A percentile compares a stretch with the other conserved stretches of the same genome.
phyloP scores from a whole-genome alignment of 2,113 vertebrate genomes.

The Mungos mungo region DNA sequence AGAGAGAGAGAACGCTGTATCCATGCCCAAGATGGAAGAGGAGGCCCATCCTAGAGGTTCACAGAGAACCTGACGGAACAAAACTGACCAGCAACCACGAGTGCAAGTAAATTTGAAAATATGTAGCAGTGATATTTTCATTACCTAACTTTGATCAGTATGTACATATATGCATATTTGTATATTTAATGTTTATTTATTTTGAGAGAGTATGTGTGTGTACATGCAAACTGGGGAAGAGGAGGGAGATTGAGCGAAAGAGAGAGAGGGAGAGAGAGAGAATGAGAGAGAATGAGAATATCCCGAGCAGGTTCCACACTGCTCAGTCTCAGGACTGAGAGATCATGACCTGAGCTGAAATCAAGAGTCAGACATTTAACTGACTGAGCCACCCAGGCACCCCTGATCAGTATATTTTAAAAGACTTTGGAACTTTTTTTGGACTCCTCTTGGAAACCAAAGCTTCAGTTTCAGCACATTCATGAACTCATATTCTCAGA shows the following conservation, averaged over 20 bases:
- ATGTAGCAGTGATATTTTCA: background rate
- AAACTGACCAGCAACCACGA: background rate
- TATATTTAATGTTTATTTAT: background rate
- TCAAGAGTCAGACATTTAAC: too few relatives aligned
- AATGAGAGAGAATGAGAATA: too few relatives aligned
- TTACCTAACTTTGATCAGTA: background rate
- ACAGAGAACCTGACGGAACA: background rate
- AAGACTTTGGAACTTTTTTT: background rate
- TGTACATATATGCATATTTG: background rate
- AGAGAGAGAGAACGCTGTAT: background rate
- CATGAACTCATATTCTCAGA: background rate
- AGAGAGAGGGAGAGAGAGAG: too few relatives aligned
- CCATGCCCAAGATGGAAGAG: background rate
- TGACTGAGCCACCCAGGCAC: too few relatives aligned
- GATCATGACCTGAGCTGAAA: too few relatives aligned
- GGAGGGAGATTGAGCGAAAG: too few relatives aligned
- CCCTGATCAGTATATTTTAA: background rate
- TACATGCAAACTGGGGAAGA: too few relatives aligned
- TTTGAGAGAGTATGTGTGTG: too few relatives aligned
- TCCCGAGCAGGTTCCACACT: too few relatives aligned
- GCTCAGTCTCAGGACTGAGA: too few relatives aligned
- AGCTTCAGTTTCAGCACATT: background rate
- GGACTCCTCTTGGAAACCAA: background rate
- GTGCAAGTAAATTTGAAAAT: background rate
- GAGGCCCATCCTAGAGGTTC: background rate